A percentile compares a stretch with the other conserved stretches of the same genome.
These are phyloP conservation scores for Lycaon pictus DNA, from an alignment of 2,113 vertebrate genomes.

Conservation along the genomic window DNA sequence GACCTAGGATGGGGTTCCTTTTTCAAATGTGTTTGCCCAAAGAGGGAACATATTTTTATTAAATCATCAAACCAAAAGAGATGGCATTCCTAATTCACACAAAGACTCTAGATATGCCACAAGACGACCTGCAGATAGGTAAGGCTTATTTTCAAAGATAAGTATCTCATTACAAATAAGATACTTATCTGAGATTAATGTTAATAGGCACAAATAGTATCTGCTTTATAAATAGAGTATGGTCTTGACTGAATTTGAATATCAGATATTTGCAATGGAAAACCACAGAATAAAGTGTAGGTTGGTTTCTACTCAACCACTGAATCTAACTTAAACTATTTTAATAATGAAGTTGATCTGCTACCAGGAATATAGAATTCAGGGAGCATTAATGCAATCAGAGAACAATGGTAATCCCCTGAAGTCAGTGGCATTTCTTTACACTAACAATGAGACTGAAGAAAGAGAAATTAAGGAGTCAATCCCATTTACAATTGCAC, in stretches of 20 bases:
- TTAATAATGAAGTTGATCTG: background rate
- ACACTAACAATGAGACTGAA: no score
- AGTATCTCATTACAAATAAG: background rate
- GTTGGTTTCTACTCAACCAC: background rate
- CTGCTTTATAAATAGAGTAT: background rate
- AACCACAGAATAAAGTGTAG: constrained; percentile 48
- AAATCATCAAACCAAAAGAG: background rate
- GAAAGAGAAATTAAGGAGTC: no score
- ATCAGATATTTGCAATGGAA: background rate
- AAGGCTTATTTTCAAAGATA: constrained; percentile 46
- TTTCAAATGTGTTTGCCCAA: background rate
- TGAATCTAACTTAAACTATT: constrained; percentile 15
- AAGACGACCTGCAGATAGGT: background rate
- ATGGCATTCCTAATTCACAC: background rate
- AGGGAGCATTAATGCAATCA: background rate
- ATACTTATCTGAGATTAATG: constrained; percentile 48
- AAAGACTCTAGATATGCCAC: background rate
- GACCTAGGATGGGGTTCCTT: background rate
- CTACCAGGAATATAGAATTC: background rate
- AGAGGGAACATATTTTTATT: background rate
- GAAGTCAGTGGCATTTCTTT: no score
- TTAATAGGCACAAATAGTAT: background rate
- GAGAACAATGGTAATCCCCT: background rate
- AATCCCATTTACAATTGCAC: no score
- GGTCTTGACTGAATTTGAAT: background rate